These are phyloP conservation scores for Xerus rutilus DNA, from an alignment of 2,797 vertebrate species.

Conservation along the genomic window DNA sequence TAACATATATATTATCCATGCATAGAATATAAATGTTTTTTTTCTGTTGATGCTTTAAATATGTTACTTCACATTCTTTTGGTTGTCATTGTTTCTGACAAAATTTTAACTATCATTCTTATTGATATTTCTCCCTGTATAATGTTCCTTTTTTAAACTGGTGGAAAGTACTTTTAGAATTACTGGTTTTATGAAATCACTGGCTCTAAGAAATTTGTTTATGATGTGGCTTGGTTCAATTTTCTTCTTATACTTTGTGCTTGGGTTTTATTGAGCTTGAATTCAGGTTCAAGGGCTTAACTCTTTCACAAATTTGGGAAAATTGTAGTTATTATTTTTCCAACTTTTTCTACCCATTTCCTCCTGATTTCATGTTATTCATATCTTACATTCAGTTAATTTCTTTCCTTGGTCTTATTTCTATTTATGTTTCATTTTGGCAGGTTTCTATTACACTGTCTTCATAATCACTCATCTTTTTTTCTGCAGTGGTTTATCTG, in stretches of 20 bases:
- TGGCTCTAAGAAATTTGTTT: not conserved
- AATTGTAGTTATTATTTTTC: not conserved
- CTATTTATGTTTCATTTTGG: not conserved
- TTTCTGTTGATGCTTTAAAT: not conserved
- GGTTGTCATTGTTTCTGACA: not conserved
- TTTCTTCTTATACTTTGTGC: not conserved
- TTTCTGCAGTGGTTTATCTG: not conserved
- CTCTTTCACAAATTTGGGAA: not conserved
- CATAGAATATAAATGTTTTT: not conserved
- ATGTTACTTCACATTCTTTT: not conserved
- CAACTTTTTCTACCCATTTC: not conserved
- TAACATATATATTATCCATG: not conserved
- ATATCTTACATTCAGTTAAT: not conserved
- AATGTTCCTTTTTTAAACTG: not conserved
- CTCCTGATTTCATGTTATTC: not conserved
- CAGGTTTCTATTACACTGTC: not conserved
- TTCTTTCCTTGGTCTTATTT: not conserved
- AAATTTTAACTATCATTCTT: not conserved
- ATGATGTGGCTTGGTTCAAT: not conserved
- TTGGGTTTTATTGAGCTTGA: not conserved
- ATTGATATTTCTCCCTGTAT: not conserved
- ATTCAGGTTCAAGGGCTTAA: not conserved
- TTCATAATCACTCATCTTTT: constrained; percentile 35
- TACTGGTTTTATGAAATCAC: not conserved
- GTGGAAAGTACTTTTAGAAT: not conserved